phyloP scores from a whole-genome alignment of 2,113 vertebrate genomes.

The Steatornis caripensis region DNA sequence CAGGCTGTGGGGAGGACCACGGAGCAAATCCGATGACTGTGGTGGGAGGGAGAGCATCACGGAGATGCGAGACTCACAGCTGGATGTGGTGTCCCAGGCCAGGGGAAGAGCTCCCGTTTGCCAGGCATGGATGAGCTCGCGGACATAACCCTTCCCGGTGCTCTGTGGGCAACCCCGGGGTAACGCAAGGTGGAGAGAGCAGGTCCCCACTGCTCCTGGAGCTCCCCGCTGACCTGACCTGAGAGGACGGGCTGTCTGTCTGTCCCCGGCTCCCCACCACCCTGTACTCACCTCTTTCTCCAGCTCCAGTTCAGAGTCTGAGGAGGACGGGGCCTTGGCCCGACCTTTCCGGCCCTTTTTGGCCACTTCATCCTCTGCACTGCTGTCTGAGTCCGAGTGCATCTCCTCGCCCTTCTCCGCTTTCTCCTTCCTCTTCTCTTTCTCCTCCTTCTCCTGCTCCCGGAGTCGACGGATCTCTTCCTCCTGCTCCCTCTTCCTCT shows the following conservation, averaged over 20 bases:
- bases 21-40: rapidly evolving
- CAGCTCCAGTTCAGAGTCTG: constrained; percentile 82
- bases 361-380: constrained; percentile 78
- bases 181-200: rapidly evolving
- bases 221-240: neutral
- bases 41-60: neutral
- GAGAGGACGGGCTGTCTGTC: rapidly evolving
- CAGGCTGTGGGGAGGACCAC: neutral
- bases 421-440: constrained; percentile 87
- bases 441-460: constrained; percentile 91
- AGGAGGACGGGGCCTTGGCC: constrained; percentile 75
- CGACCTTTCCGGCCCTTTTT: constrained; percentile 85
- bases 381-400: constrained; percentile 72
- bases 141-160: neutral
- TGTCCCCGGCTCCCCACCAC: neutral
- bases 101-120: neutral
- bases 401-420: constrained; percentile 67
- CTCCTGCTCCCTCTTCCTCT: constrained; percentile 89
- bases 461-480: constrained; percentile 89
- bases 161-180: neutral
- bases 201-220: neutral
- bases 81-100: neutral
- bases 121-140: rapidly evolving
- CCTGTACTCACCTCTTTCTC: constrained; percentile 68
- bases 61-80: neutral